These are phyloP conservation scores for Caenorhabditis uteleia DNA, from an alignment of 2,888 invertebrate genomes.

Conservation along the genomic window DNA sequence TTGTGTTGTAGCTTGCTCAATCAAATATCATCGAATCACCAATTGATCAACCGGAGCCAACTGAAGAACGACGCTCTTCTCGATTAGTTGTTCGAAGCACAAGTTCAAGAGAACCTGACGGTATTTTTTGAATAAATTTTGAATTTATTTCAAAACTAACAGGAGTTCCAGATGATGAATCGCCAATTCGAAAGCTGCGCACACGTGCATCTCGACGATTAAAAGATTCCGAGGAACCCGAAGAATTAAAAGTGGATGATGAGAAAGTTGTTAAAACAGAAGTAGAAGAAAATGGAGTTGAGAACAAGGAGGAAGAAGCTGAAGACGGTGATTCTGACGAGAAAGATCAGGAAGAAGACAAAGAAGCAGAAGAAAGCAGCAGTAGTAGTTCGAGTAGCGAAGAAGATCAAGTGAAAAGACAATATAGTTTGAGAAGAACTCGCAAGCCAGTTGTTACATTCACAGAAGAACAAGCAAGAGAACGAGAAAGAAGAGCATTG, in stretches of 20 bases:
- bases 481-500: conserved; percentile 1
- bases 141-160: conserved; percentile 9
- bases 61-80: background rate
- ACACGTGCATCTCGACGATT: conserved; percentile 3
- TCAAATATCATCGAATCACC: background rate
- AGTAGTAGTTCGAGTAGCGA: conserved; percentile 23
- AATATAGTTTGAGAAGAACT: conserved; percentile 28
- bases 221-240: conserved; percentile 4
- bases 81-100: background rate
- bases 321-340: conserved; percentile 18
- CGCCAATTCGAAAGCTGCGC: conserved; percentile 15
- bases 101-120: conserved; percentile 1
- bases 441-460: conserved; percentile 26
- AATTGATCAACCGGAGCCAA: background rate
- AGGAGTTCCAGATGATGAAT: conserved; percentile 17
- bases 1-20: too few relatives aligned
- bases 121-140: background rate
- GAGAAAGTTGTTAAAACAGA: conserved; percentile 2
- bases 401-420: conserved; percentile 28
- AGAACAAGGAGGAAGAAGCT: background rate
- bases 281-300: conserved; percentile 8
- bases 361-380: conserved; percentile 26
- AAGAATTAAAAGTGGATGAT: background rate
- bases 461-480: conserved; percentile 12
- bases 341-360: conserved; percentile 18